These are phyloP conservation scores for Ochropleura plecta DNA, from an alignment of 2,888 invertebrate species.

Conservation along the genomic window DNA sequence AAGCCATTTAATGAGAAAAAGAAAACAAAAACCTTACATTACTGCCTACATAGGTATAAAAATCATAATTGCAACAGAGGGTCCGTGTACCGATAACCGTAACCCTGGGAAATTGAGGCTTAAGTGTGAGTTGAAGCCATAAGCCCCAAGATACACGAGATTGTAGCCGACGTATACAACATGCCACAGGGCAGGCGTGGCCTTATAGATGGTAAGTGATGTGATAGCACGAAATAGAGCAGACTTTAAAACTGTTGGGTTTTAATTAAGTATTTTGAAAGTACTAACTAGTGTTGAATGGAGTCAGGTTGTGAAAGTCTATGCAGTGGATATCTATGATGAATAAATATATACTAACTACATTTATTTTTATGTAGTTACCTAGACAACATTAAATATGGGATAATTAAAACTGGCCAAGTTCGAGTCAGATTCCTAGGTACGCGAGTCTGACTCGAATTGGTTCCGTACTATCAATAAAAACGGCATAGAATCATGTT, in stretches of 20 bases:
- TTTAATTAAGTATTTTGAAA: neutral
- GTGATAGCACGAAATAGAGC: neutral
- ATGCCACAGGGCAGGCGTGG: conserved; percentile 13
- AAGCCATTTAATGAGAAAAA: neutral
- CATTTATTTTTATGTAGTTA: too few species aligned
- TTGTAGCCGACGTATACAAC: conserved; percentile 37
- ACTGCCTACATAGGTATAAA: conserved; percentile 20
- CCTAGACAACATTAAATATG: too few species aligned
- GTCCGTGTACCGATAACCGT: conserved; percentile 37
- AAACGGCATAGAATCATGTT: too few species aligned
- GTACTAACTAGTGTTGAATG: neutral
- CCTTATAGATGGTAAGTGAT: conserved; percentile 9
- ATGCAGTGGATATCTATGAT: neutral
- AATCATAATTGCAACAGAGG: conserved; percentile 45
- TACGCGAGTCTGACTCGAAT: too few species aligned
- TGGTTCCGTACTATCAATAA: too few species aligned
- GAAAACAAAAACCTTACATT: conserved; percentile 6
- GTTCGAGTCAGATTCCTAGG: too few species aligned
- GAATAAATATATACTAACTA: neutral
- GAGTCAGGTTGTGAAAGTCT: neutral
- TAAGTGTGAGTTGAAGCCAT: conserved; percentile 50
- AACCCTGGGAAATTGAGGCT: conserved; percentile 53
- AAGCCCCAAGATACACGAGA: conserved; percentile 53
- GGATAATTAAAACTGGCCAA: too few species aligned
- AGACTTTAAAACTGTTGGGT: neutral